Evolutionary conservation across 2,113 vertebrate species (phyloP).

Genomic region (Capra hircus): DNA sequence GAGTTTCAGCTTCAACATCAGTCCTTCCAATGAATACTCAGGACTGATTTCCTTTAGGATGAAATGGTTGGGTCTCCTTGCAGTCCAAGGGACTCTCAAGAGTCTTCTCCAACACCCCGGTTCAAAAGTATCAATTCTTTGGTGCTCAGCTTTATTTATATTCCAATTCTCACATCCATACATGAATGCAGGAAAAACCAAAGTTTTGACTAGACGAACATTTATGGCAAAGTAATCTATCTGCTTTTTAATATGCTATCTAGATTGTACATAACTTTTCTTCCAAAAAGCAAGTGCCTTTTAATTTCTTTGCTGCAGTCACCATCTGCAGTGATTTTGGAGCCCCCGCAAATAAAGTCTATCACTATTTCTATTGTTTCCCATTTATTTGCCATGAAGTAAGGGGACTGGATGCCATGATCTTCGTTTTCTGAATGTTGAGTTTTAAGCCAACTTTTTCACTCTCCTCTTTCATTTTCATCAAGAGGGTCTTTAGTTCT

Average conservation of each 20-base stretch:
- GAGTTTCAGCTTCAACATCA: neutral
- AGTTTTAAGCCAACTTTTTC: neutral
- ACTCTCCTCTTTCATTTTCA: neutral
- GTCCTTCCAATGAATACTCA: neutral
- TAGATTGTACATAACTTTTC: neutral
- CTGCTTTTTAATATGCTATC: neutral
- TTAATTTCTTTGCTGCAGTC: neutral
- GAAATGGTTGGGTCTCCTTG: fast-evolving
- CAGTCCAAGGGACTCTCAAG: neutral
- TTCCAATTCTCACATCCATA: neutral
- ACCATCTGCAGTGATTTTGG: neutral
- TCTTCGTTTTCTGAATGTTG: neutral
- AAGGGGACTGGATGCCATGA: neutral
- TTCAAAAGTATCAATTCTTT: neutral
- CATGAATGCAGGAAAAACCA: neutral
- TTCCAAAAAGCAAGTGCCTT: neutral
- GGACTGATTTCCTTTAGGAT: neutral
- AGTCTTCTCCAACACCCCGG: neutral
- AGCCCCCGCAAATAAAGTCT: fast-evolving
- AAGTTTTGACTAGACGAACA: neutral
- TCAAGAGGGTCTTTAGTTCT: neutral
- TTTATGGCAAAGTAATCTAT: neutral
- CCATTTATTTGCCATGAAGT: neutral
- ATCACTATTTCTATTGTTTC: neutral
- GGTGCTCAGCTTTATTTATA: neutral